Evolutionary conservation across 2,888 invertebrate species (phyloP), one percentile per base, ranked within the genome.

Genomic region (Morpho achilles): DNA sequence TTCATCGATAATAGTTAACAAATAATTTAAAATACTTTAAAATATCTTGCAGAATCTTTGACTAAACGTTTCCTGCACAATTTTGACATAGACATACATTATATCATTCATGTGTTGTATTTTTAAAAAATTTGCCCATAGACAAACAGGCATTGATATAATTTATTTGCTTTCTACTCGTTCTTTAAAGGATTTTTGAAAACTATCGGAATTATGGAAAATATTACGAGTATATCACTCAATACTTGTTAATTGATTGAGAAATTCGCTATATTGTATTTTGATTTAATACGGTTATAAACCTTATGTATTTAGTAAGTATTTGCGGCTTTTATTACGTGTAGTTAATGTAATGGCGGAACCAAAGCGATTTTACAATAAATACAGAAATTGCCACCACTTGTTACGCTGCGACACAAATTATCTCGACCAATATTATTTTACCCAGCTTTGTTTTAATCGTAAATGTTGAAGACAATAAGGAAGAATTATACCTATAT

Each of bases 401-500:
- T 87, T 68, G 84, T 84, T 83, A 84, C 65, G 72, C 76, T 79
- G 69, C 72, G 71, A 79, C 83, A 83, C 82, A 71, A 70, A 72
- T 64, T 67, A 62, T 63, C 68, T 68, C 65, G 67, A 68, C 66
- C 68, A 66, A 63, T 64, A 59, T 60, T 71, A 67, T 64, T 63
- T 70, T 68, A 70, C 69, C 79, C 82, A 79, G 76, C 79, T 81
- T 85, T 85, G 77, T 80, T 85, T 82, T 80, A 77, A 82, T 80
- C 77, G 77, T 85, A 80, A 82, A 86, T 80, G 82, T 84, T 82
- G 80, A 89, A 88, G 89, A 90, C 89, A 90, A 90, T 90, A 90
- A 86, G 84, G 85, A 86, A 89, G 82, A 88, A 82, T 86, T 85
- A 84, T 88, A 89, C 84, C 77, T 88, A 87, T 88, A 87, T 82